A percentile compares a stretch with the other conserved stretches of the same genome.
phyloP scores from a whole-genome alignment of 2,113 vertebrate species.

The Rhinoderma darwinii region DNA sequence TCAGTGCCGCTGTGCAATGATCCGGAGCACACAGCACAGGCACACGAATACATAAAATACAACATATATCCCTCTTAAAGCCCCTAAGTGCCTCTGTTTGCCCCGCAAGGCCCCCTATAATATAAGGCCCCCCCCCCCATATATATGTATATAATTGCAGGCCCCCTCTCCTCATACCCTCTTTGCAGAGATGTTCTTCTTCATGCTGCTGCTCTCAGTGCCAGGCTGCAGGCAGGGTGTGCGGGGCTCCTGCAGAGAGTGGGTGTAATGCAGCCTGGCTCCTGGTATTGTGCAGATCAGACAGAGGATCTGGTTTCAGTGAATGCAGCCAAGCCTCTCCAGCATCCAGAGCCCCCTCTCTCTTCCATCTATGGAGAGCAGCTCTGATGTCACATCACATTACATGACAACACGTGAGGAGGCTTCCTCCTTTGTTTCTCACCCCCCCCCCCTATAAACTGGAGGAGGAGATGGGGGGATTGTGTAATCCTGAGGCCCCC shows the following conservation, averaged over 20 bases:
- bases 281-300: slow-evolving; percentile 57
- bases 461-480: slow-evolving; percentile 11
- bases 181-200: slow-evolving; percentile 82
- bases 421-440: slow-evolving; percentile 70
- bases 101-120: neutral
- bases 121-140: neutral
- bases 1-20: neutral
- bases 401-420: slow-evolving; percentile 65
- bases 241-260: slow-evolving; percentile 23
- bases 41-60: neutral
- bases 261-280: slow-evolving; percentile 52
- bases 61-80: neutral
- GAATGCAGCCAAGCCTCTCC: slow-evolving; percentile 62
- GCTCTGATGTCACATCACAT: slow-evolving; percentile 72
- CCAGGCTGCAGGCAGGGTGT: slow-evolving; percentile 9
- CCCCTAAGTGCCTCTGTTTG: neutral
- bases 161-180: slow-evolving; percentile 75
- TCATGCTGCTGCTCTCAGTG: slow-evolving; percentile 74
- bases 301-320: slow-evolving; percentile 62
- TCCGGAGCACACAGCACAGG: neutral
- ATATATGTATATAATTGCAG: neutral
- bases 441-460: neutral
- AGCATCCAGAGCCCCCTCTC: slow-evolving; percentile 54
- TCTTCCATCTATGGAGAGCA: slow-evolving; percentile 74
- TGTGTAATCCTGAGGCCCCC: slow-evolving; percentile 48